Conservation (phyloP, 1,140 invertebrate genomes). For the Zaprionus capensis region DNA sequence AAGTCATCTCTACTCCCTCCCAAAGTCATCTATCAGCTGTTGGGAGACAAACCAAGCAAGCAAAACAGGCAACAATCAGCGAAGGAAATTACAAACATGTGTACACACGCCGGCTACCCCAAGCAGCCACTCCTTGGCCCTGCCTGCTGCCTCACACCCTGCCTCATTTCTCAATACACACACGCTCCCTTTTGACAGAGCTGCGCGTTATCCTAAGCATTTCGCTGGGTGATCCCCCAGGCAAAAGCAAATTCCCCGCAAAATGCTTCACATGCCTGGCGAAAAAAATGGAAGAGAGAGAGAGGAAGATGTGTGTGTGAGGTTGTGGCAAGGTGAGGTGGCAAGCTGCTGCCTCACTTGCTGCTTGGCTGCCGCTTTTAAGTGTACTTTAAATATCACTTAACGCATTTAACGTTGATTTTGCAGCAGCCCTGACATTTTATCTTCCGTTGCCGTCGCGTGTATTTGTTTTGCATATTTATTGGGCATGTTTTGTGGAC, state of each 20-base stretch:
- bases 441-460: constrained; percentile 59
- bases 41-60: constrained; percentile 28
- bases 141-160: background rate
- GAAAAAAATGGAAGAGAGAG: constrained; percentile 24
- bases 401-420: constrained; percentile 78
- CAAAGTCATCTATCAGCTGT: constrained; percentile 34
- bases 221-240: constrained; percentile 28
- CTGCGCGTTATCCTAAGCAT: constrained; percentile 44
- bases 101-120: constrained; percentile 35
- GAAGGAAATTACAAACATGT: constrained; percentile 76
- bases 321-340: constrained; percentile 9
- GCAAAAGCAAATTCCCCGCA: constrained; percentile 17
- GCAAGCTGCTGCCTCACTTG: constrained; percentile 2
- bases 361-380: constrained; percentile 48
- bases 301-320: constrained; percentile 5
- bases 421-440: constrained; percentile 58
- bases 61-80: constrained; percentile 66
- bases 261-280: constrained; percentile 41
- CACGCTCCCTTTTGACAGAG: constrained; percentile 34
- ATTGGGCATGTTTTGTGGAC: constrained; percentile 24
- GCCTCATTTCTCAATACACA: constrained; percentile 60
- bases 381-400: constrained; percentile 82
- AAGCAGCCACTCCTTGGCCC: background rate
- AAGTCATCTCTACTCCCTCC: background rate
- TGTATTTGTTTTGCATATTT: constrained; percentile 74